A percentile compares a stretch with the other conserved stretches of the same genome.
phyloP scores from a whole-genome alignment of 2,113 vertebrate genomes.

The Sminthopsis crassicaudata region DNA sequence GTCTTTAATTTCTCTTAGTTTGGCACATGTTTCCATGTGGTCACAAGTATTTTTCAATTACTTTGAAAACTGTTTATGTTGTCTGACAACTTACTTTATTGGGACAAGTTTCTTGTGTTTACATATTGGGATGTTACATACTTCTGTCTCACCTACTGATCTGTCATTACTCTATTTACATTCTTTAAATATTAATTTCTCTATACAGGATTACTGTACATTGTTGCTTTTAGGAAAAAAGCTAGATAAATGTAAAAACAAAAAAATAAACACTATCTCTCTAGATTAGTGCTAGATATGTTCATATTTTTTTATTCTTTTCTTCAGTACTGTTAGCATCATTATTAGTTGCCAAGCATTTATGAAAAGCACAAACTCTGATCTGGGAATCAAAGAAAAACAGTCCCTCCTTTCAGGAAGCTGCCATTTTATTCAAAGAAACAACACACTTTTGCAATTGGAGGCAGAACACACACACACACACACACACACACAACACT shows the following conservation, averaged over 20 bases:
- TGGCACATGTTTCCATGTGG: background rate
- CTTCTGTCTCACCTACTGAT: background rate
- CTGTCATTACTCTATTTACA: background rate
- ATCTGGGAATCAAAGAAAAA: background rate
- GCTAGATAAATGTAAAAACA: background rate
- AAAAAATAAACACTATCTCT: background rate
- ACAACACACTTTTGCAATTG: background rate
- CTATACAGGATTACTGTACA: conserved; percentile 4
- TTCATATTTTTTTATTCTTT: background rate
- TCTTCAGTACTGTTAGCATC: conserved; percentile 45
- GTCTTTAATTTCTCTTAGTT: background rate
- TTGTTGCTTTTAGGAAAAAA: conserved; percentile 64
- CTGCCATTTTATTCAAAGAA: background rate
- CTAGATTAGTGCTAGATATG: background rate
- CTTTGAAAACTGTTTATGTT: background rate
- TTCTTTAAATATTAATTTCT: conserved; percentile 14
- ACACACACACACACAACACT: no score
- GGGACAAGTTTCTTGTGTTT: background rate
- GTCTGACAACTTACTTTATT: background rate
- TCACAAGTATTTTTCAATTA: background rate
- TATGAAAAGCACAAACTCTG: background rate
- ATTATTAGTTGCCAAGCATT: conserved; percentile 45
- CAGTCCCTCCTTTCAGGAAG: background rate
- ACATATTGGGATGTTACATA: background rate
- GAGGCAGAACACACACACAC: background rate